These are phyloP conservation scores for Cliona cf. orientalis DNA, from an alignment of 37 sponge, comb jelly and placozoan species.

Conservation along the genomic window DNA sequence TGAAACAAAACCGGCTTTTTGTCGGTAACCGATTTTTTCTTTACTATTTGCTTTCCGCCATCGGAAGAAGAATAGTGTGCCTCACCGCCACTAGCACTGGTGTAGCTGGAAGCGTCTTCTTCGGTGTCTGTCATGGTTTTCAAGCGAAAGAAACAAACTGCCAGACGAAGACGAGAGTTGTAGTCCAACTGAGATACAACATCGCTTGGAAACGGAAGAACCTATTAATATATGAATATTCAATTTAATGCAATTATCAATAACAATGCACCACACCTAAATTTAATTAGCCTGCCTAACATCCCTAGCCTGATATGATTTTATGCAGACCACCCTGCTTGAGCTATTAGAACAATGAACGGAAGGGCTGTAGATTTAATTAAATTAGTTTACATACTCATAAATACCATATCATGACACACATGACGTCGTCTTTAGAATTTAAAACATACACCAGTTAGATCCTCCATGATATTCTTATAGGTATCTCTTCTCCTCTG, in stretches of 20 bases:
- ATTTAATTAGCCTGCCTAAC: too few relatives aligned
- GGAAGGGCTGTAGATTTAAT: too few relatives aligned
- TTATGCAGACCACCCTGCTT: background rate
- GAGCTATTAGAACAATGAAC: background rate
- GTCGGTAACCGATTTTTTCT: too few relatives aligned
- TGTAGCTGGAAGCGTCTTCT: background rate
- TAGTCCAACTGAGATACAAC: constrained; percentile 61
- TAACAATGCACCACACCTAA: too few relatives aligned
- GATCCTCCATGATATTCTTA: constrained; percentile 40
- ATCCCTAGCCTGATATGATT: background rate
- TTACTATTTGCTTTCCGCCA: too few relatives aligned
- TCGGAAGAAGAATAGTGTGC: too few relatives aligned
- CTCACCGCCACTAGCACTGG: background rate
- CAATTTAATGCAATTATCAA: background rate
- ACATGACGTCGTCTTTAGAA: background rate
- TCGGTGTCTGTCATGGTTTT: constrained; percentile 15
- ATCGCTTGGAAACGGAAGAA: constrained; percentile 50
- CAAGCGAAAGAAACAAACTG: constrained; percentile 46
- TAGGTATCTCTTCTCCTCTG: constrained; percentile 55
- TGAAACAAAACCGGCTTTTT: too few relatives aligned
- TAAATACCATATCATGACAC: background rate
- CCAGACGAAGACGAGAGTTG: constrained; percentile 57
- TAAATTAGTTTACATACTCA: background rate
- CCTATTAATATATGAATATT: constrained; percentile 12
- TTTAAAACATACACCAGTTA: background rate